Evolutionary conservation across 2,888 invertebrate genomes (phyloP).

Genomic region (Thereva unica): DNA sequence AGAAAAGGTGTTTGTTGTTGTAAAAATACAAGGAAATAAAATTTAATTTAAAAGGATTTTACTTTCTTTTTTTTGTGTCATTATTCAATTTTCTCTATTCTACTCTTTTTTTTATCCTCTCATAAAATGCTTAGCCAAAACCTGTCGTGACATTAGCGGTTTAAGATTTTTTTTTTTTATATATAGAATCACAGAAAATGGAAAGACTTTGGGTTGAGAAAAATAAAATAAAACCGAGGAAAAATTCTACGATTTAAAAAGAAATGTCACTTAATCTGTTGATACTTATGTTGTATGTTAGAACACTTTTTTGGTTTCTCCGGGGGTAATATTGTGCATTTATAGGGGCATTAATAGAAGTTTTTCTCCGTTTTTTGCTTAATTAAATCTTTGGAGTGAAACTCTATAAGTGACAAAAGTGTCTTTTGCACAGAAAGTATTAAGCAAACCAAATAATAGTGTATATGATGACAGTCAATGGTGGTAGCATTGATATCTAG

Average conservation of each 20-base stretch:
- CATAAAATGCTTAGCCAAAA: no score
- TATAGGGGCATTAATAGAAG: background rate
- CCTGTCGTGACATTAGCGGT: background rate
- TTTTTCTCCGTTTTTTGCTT: background rate
- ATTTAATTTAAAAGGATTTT: background rate
- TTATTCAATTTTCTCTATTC: no score
- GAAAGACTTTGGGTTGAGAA: background rate
- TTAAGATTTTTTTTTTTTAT: background rate
- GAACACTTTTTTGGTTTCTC: conserved; percentile 40
- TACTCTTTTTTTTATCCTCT: no score
- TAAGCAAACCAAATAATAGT: conserved; percentile 27
- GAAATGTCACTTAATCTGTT: background rate
- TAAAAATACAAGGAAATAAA: conserved; percentile 1
- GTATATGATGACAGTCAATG: no score
- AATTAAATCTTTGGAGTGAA: conserved; percentile 36
- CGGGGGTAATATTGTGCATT: conserved; percentile 3
- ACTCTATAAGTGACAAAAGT: conserved; percentile 41
- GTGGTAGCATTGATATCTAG: no score
- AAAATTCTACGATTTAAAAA: conserved; percentile 1
- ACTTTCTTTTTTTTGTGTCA: conserved; percentile 6
- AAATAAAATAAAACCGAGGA: no score
- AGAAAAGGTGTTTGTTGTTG: background rate
- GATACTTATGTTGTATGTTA: background rate
- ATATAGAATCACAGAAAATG: background rate
- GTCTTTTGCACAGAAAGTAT: conserved; percentile 26